Percentiles rank a stretch among this genome's conserved stretches.
phyloP scores from a whole-genome alignment of 2,113 vertebrate species.

The Setophaga kirtlandii region DNA sequence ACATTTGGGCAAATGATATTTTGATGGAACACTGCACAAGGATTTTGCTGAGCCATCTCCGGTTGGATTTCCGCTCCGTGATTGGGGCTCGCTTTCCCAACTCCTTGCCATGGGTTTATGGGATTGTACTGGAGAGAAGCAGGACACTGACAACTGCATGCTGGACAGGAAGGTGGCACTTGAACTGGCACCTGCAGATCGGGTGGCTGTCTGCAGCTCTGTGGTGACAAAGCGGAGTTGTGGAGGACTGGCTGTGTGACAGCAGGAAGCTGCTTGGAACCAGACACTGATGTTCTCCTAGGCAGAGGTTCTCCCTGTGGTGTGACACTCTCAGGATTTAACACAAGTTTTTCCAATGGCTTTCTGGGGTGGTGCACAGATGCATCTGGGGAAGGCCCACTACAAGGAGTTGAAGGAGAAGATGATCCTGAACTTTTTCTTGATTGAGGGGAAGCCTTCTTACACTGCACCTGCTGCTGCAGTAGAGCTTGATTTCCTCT shows the following conservation, averaged over 20 bases:
- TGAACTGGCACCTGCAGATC: conserved; percentile 76
- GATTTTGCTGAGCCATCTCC: conserved; percentile 61
- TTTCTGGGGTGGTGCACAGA: conserved; percentile 55
- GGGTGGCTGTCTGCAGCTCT: conserved; percentile 48
- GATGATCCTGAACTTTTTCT: conserved; percentile 61
- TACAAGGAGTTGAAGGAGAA: conserved; percentile 66
- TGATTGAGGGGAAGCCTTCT: conserved; percentile 34
- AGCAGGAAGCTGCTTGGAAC: conserved; percentile 48
- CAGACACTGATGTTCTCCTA: background rate
- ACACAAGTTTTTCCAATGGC: conserved; percentile 24
- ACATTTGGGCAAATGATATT: conserved; percentile 62
- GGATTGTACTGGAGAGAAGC: conserved; percentile 64
- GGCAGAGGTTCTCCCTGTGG: conserved; percentile 33
- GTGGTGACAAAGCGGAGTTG: conserved; percentile 48
- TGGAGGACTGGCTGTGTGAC: conserved; percentile 44
- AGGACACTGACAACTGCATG: conserved; percentile 75
- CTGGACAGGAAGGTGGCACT: conserved; percentile 50
- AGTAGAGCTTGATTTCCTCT: conserved; percentile 46
- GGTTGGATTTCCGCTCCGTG: conserved; percentile 26
- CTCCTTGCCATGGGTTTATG: conserved; percentile 71
- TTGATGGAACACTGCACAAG: conserved; percentile 48
- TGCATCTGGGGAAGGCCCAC: conserved; percentile 59
- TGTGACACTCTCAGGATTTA: background rate
- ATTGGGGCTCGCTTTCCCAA: conserved; percentile 19
- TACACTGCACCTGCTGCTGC: conserved; percentile 23